Evolutionary conservation across 2,797 vertebrate genomes (phyloP).

Genomic region (Anolis apletophallus): DNA sequence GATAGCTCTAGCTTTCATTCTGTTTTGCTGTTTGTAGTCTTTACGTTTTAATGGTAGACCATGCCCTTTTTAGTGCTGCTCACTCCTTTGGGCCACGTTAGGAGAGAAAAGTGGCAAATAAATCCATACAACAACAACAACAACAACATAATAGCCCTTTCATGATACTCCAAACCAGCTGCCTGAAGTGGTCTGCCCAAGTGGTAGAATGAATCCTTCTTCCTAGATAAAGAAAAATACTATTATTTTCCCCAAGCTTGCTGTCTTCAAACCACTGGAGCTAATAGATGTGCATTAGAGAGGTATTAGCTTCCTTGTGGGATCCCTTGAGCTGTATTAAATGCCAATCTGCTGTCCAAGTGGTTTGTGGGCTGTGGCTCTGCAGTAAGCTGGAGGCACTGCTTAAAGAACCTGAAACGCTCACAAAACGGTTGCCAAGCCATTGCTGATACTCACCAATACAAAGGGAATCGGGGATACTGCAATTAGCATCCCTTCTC

Average conservation of each 20-base stretch:
- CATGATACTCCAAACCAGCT: neutral
- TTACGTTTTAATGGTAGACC: too few species aligned
- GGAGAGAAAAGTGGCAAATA: too few species aligned
- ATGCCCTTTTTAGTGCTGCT: too few species aligned
- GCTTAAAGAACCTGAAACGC: slow-evolving; percentile 9
- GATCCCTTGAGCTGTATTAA: slow-evolving; percentile 1
- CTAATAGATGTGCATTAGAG: neutral
- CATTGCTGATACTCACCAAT: slow-evolving; percentile 11
- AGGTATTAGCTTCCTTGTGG: neutral
- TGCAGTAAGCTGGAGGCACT: neutral
- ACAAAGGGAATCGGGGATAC: slow-evolving; percentile 14
- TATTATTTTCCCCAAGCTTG: too few species aligned
- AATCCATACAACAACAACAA: neutral
- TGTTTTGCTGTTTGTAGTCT: too few species aligned
- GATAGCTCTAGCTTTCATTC: too few species aligned
- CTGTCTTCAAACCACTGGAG: neutral
- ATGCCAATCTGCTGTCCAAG: neutral
- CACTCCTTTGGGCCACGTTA: too few species aligned
- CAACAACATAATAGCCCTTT: neutral
- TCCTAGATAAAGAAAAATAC: neutral
- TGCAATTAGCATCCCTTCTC: slow-evolving; percentile 39
- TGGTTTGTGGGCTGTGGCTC: neutral
- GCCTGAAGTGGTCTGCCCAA: neutral
- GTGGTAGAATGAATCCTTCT: neutral
- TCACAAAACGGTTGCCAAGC: slow-evolving; percentile 20